Evolutionary conservation across 2,797 vertebrate genomes (phyloP), one percentile per base, ranked within the genome.

Genomic region (Pterois miles): DNA sequence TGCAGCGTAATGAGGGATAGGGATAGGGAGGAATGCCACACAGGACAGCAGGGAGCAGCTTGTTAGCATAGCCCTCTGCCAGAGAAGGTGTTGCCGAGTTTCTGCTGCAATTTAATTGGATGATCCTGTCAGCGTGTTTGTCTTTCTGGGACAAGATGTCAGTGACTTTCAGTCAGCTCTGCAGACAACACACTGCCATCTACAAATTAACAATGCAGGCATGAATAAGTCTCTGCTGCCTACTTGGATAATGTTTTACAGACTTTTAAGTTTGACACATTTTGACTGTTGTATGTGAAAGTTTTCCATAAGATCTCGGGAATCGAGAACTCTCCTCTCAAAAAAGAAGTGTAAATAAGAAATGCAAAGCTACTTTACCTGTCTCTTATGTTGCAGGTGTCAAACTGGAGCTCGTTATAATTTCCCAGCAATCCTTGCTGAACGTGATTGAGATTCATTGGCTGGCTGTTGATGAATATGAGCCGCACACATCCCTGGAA

Each of bases 401-500:
- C 98, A 86, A 99, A 98, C 89, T 95, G 96, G 71, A 99, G 95
- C 91, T 98, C 94, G 80, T 97, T 96, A 92, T 96, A 97, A 92
- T 95, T 97, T 94, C 98, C 98, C 94, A 98, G 94, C 86, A 95
- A 85, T 43, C 98, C 96, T 94, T 97, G 97, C 93, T 98, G 97
- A 74, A 99, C 96, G 40, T 94, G 95, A 90, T 95, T 95, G 87
- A 99, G 96, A 90, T 98, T 96, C 87, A 96, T 93, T 48, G 96
- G 96, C 90, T 98, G 97, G 93, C 96, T 95, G 96, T 98, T 97
- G 94, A 99, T 96, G 93, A 95, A 94, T 77, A 99, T 95, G 93
- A 99, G 97, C 69, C 96, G 96, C 96, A 99, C 96, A 73, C 98
- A 99, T 31, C 98, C 98, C 95, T 99, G 98, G 94, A 99, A 99